Evolutionary conservation across 2,113 vertebrate genomes (phyloP).

Genomic region (Pionites leucogaster): DNA sequence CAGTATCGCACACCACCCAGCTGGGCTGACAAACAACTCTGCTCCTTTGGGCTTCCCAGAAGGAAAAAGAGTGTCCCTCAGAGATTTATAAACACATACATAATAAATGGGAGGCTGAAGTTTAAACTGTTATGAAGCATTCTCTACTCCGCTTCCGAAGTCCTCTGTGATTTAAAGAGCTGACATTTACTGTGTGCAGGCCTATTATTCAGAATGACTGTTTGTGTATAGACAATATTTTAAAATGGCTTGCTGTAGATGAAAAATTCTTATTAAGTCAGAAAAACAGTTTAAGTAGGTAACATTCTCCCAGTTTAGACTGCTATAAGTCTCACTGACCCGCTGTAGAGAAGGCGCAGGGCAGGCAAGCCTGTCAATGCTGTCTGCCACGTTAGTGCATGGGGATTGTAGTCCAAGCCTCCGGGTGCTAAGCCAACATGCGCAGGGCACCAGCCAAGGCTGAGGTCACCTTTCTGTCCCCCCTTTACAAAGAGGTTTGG

Average conservation of each 20-base stretch:
- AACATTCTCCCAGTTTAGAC: conserved; percentile 78
- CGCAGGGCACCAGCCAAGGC: background rate
- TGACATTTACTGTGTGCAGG: conserved; percentile 95
- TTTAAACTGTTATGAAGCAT: conserved; percentile 93
- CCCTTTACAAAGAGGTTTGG: accelerated
- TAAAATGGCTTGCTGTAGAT: conserved; percentile 87
- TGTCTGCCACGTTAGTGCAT: background rate
- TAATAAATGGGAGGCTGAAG: conserved; percentile 92
- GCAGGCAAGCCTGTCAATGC: background rate
- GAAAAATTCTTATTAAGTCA: conserved; percentile 89
- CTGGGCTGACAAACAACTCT: conserved; percentile 71
- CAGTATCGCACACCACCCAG: conserved; percentile 29
- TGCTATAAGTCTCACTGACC: conserved; percentile 73
- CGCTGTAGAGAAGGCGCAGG: conserved; percentile 30
- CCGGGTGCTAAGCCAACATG: accelerated
- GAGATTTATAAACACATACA: conserved; percentile 98
- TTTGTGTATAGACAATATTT: conserved; percentile 96
- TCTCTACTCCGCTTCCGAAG: conserved; percentile 82
- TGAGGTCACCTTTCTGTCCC: accelerated
- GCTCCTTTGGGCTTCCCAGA: conserved; percentile 74
- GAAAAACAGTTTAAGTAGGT: conserved; percentile 81
- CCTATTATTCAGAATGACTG: conserved; percentile 99
- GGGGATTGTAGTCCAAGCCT: background rate
- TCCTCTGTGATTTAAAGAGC: conserved; percentile 94
- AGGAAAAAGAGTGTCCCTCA: conserved; percentile 83